Conservation (phyloP, 2,888 invertebrate genomes). For the Drosophila leonis region DNA sequence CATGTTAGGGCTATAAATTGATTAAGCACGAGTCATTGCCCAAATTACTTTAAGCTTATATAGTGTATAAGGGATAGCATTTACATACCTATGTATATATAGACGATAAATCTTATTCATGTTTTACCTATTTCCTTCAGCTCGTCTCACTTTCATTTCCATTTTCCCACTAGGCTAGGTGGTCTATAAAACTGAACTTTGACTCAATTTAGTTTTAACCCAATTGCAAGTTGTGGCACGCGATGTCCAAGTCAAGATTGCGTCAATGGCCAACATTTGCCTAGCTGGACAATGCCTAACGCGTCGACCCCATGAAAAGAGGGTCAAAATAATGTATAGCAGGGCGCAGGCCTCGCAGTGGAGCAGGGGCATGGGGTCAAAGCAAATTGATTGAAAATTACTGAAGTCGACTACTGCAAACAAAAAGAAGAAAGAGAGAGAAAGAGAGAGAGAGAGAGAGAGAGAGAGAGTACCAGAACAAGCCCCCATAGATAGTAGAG, state of each 20-base stretch:
- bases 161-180: not conserved
- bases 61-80: slow-evolving; percentile 4
- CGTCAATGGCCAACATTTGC: slow-evolving; percentile 53
- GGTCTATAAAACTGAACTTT: not conserved
- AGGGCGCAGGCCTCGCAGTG: not conserved
- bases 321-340: slow-evolving; percentile 40
- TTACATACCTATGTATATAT: not conserved
- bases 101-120: not conserved
- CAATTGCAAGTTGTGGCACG: slow-evolving; percentile 62
- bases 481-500: slow-evolving; percentile 15
- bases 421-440: not conserved
- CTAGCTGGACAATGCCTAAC: slow-evolving; percentile 24
- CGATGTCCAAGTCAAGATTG: slow-evolving; percentile 68
- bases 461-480: not conserved
- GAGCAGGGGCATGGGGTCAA: not conserved
- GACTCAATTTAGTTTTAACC: slow-evolving; percentile 57
- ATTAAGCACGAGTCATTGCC: slow-evolving; percentile 20
- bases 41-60: not conserved
- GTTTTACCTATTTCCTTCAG: not conserved
- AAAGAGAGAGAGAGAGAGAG: not conserved
- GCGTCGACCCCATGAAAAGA: slow-evolving; percentile 1
- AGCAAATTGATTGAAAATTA: slow-evolving; percentile 37
- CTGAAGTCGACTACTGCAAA: not conserved
- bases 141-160: not conserved
- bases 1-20: slow-evolving; percentile 13